Evolutionary conservation across 2,888 invertebrate species (phyloP).

Genomic region (Perizoma flavofasciatum): DNA sequence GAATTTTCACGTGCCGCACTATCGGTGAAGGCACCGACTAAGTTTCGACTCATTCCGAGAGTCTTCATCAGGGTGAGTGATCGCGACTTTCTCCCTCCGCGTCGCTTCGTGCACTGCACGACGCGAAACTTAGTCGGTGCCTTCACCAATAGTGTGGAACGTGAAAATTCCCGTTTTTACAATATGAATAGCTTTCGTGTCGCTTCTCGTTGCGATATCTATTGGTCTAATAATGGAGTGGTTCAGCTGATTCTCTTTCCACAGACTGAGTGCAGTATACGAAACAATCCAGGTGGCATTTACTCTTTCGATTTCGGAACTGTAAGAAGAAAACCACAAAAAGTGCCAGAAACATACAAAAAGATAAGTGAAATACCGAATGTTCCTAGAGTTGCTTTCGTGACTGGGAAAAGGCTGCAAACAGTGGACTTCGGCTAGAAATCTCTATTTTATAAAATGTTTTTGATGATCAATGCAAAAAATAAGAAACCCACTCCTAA

Average conservation of each 20-base stretch:
- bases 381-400: conserved; percentile 82
- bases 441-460: not conserved
- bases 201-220: too few species aligned
- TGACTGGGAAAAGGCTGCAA: conserved; percentile 81
- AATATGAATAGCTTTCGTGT: too few species aligned
- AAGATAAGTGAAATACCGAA: conserved; percentile 64
- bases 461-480: not conserved
- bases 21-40: too few species aligned
- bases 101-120: too few species aligned
- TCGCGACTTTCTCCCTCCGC: too few species aligned
- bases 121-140: too few species aligned
- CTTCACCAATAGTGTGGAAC: too few species aligned
- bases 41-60: too few species aligned
- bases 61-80: too few species aligned
- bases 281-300: conserved; percentile 81
- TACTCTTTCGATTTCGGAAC: conserved; percentile 84
- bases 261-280: conserved; percentile 82
- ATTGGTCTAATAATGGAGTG: too few species aligned
- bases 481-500: conserved; percentile 59
- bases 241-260: conserved; percentile 33
- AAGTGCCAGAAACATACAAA: conserved; percentile 57
- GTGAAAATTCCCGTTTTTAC: too few species aligned
- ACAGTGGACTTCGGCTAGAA: conserved; percentile 80
- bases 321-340: conserved; percentile 65
- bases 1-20: too few species aligned